Base-by-base conservation (phyloP, 2,888 invertebrate genomes). In the Megaustenia siamemsis region DNA sequence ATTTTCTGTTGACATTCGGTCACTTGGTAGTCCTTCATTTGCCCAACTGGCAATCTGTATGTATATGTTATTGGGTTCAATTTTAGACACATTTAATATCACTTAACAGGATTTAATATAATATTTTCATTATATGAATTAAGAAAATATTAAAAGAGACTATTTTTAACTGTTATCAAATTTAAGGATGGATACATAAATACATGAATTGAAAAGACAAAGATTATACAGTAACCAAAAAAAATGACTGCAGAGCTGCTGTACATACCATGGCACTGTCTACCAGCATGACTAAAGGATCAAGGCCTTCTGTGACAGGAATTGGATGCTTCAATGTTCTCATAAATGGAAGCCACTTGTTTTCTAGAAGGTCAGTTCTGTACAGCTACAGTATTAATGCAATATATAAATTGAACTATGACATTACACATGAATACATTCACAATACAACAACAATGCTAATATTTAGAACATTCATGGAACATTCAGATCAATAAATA, bases 1-100 rank as follows among this genome's bases (percentile, higher is more conserved):
- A 94, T 99, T 99, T 95, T 99, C 98, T 76, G 97, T 97, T 15
- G 98, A 98, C 98, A 99, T 98, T 88, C 98, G 95, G 94, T 99
- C 99, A 85, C 97, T 97, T 1, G 99, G 98, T 68, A 99, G 94
- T 1, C 98, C 98, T 94, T 98, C 98, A 93, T 99, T 99, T 92
- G 98, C 98, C 99, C 99, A 99, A 91, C 96, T 96, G 0, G 98
- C 99, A 88, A 99, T 96, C 89, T 97, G 97, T 21, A 82, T 38
- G 28, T 40, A 69, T n/a, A 53, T 28, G 38, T 28, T 15, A 28
- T 66, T 40, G 24, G 21, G 15, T 32, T 15, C 6, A 63, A 32
- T 63, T 32, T 32, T 28, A 1, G 32, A 63, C 28, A 15, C 15
- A 15, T 21, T 32, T 32, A 32, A 15, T 45, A 45, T 10, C n/a